phyloP scores from a whole-genome alignment of 2,113 vertebrate genomes.

The Atrichornis clamosus region DNA sequence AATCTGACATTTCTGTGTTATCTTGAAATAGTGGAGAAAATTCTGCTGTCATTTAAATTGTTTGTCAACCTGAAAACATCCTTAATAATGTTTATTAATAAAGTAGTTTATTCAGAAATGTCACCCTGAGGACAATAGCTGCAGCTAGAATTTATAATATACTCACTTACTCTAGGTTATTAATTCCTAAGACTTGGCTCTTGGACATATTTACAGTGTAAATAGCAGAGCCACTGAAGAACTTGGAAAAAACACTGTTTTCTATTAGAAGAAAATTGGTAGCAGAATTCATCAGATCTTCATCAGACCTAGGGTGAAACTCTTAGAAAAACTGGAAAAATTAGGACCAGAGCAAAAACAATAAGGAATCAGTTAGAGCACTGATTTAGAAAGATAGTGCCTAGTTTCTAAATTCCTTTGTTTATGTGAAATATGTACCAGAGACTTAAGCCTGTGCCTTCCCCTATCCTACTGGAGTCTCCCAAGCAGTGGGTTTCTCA shows the following conservation, averaged over 20 bases:
- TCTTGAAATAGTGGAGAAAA: background rate
- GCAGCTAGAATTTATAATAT: background rate
- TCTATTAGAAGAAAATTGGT: background rate
- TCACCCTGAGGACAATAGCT: background rate
- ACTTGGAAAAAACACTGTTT: background rate
- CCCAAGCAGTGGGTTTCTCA: background rate
- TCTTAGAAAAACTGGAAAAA: background rate
- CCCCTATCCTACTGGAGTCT: background rate
- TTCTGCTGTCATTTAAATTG: background rate
- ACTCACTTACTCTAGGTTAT: background rate
- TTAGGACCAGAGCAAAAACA: background rate
- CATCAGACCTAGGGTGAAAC: background rate
- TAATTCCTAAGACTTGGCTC: background rate
- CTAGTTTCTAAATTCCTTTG: background rate
- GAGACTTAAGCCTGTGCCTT: background rate
- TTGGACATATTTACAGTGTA: background rate
- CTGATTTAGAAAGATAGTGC: background rate
- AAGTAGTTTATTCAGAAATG: background rate
- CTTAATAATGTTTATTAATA: background rate
- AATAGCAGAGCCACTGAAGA: background rate
- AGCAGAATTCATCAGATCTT: background rate
- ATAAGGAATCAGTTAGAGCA: background rate
- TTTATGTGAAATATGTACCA: background rate
- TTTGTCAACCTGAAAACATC: background rate
- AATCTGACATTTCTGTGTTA: background rate